Evolutionary conservation across 1,140 invertebrate species (phyloP), one percentile per base, ranked within the genome.

Genomic region (Tetragonula clypearis): DNA sequence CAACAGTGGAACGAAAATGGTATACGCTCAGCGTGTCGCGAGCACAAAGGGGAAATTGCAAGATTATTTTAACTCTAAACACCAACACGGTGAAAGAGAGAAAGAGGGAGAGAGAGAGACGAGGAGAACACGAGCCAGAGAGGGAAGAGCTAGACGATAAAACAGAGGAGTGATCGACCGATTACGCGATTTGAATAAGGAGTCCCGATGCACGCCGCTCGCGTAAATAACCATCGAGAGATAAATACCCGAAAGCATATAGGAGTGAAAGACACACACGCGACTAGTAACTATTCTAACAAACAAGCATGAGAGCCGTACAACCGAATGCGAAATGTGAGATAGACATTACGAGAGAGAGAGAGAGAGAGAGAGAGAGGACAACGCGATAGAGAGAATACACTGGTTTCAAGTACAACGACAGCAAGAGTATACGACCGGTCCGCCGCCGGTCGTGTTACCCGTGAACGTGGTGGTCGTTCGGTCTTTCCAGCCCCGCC

Each of bases 191-290:
- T 79, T 69, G 66, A 84, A 55, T 53, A 84, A 84, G 75, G 75
- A 79, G 62, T 84, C 41, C 41, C 55, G n/a, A 35, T 49, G 66
- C 53, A 19, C 78, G 26, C 30, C 23, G 62, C 12, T 60, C 66
- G 5, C 9, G 41, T 66, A 62, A 84, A 72, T 71, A 79, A 72
- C 66, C 75, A 72, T 71, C 65, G 41, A 69, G 56, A 53, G 41
- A 84, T 84, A 79, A 84, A 84, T 79, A 84, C 56, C 68, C 26
- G 66, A 71, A 71, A 55, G 82, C 65, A 65, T 62, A 79, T 62
- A 72, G 68, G 75, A 66, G 66, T 84, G 58, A 79, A 79, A 84
- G 76, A 79, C 58, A 84, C 56, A 71, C 68, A 30, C 68, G 56
- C 30, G 56, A 9, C 60, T 62, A 79, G 68, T 79, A 79, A 84